Evolutionary conservation across 2,888 invertebrate genomes (phyloP), one percentile per base, ranked within the genome.

Genomic region (Rotaria magnacalcarata): DNA sequence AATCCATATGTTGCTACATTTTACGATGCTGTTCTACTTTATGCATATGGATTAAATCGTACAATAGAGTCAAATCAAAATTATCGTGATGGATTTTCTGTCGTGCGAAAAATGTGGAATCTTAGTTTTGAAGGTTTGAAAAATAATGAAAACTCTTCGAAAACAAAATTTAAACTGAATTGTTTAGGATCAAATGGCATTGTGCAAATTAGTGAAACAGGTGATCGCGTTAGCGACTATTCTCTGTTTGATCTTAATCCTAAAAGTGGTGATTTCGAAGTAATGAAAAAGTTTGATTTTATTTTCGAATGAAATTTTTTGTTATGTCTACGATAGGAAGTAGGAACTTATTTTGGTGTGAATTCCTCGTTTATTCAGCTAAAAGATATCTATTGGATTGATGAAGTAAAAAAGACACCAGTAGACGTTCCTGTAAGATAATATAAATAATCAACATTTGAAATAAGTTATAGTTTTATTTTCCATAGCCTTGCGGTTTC

Each of bases 141-240:
- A 27, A 52, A 14, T 11, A 52, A 52, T 0, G 16, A 52, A 52
- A 16, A 14, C 16, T 16, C 16, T 16, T 5, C 8, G 14, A 52
- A 52, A 5, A 52, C 5, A 16, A 16, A 16, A 52, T 52, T 50
- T 50, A 11, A 8, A 50, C 14, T 11, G 16, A 52, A 16, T 52
- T 27, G 5, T 27, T 34, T 67, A 67, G 67, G 89, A 86, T 87
- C 89, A 10, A 89, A 89, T 27, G 89, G 88, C 19, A 85, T 88
- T 41, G 89, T 89, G 1, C 87, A 88, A 16, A 88, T 89, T 4
- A 89, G 89, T 86, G 88, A 88, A 58, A 89, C 89, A 84, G 89
- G 89, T 0, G 89, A 89, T 85, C 50, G 89, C 41, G 74, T 86
- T 19, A 89, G 89, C 86, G 88, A 87, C 85, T 89, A 88, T 85